Evolutionary conservation across 2,888 invertebrate genomes (phyloP).

Genomic region (Xylocampa areola): DNA sequence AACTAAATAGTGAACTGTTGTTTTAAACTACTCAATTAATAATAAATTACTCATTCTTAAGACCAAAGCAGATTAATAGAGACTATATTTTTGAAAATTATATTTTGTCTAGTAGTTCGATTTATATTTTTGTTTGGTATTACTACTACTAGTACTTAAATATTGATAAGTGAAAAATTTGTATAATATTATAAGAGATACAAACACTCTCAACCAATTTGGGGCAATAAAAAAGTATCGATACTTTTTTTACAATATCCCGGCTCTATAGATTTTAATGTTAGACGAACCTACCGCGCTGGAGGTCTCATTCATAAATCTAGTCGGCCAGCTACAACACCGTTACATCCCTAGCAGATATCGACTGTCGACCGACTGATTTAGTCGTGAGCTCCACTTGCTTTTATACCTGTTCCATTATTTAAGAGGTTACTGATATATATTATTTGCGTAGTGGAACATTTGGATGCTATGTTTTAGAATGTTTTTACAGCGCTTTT

Average conservation of each 20-base stretch:
- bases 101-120: no score
- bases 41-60: slow-evolving; percentile 16
- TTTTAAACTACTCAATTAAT: slow-evolving; percentile 18
- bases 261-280: slow-evolving; percentile 66
- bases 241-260: slow-evolving; percentile 7
- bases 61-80: slow-evolving; percentile 17
- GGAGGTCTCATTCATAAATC: slow-evolving; percentile 82
- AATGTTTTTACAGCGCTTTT: no score
- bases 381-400: slow-evolving; percentile 64
- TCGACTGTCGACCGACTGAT: slow-evolving; percentile 76
- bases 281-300: slow-evolving; percentile 75
- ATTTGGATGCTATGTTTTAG: slow-evolving; percentile 1
- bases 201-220: no score
- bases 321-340: slow-evolving; percentile 71
- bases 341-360: slow-evolving; percentile 79
- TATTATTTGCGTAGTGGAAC: slow-evolving; percentile 35
- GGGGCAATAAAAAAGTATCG: slow-evolving; percentile 5
- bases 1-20: slow-evolving; percentile 21
- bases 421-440: slow-evolving; percentile 47
- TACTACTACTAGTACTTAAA: no score
- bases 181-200: no score
- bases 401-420: slow-evolving; percentile 51
- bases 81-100: no score
- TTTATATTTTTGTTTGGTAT: no score
- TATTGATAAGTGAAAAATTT: no score